Base-by-base conservation (phyloP, 2,113 vertebrate species). In the Merops nubicus region DNA sequence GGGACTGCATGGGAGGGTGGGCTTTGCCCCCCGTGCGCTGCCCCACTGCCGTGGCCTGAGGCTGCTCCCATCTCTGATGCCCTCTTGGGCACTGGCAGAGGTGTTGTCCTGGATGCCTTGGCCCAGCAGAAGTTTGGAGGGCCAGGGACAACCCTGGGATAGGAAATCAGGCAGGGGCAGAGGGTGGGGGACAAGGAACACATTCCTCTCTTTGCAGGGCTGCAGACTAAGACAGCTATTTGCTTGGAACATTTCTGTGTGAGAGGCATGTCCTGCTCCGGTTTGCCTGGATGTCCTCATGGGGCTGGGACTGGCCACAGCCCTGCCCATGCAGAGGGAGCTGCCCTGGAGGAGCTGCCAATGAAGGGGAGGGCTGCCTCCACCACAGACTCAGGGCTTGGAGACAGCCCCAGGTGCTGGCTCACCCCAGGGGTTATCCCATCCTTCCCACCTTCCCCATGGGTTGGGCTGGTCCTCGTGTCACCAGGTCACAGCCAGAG, bases 21-120 rank as follows among this genome's bases (percentile, higher is more conserved):
- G 33, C 15, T 86, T 20, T 57, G 60, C 72, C 1, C n/a, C n/a
- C n/a, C n/a, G 1, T 34, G 34, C 1, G 2, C 15, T 38, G 63
- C 57, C 48, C 26, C 67, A 6, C 0, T 0, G 56, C 47, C 1
- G 0, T 7, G 28, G 19, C 38, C 63, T 29, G 59, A 15, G 12
- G 47, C 57, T 77, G 45, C 47, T 81, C 20, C 54, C 13, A 1
- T 25, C 64, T 6, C 1, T 15, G 29, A 14, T 34, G 16, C 56
- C 26, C 33, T n/a, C 31, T 8, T 7, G 7, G 45, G 17, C 63
- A 67, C n/a, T n/a, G n/a, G 43, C 21, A 5, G 69, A 47, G 14
- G 36, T 7, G 21, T 68, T n/a, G 40, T 11, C 34, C 18, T 21
- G 63, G 26, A 4, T 80, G 29, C 40, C 40, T 68, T 34, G 36